Evolutionary conservation across 2,113 vertebrate species (phyloP), one percentile per base, ranked within the genome.

Genomic region (Zeus faber): DNA sequence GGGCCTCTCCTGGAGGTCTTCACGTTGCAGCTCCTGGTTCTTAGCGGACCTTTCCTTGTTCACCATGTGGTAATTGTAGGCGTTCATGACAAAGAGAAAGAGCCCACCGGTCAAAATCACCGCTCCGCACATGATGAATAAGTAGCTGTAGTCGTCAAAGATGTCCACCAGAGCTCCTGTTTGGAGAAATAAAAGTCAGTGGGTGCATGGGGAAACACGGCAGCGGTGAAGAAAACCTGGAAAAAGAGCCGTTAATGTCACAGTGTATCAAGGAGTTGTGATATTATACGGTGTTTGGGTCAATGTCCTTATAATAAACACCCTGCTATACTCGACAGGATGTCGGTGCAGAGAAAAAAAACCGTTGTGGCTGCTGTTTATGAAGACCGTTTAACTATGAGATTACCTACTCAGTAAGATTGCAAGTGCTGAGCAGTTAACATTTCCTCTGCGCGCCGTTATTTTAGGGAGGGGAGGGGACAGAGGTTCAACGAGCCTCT

Each of bases 11-110:
- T 72, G 58, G 47, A 63, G 49, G 49, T 73, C 76, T 0, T 1
- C 1, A 7, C 0, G 22, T 8, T n/a, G 40, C 3, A 31, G 62
- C n/a, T 49, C 50, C 39, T 6, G 54, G 41, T 53, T 24, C 37
- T 49, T 62, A 13, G 16, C 43, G 1, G 0, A 1, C 29, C 84
- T 86, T 49, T 90, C 83, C 39, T 88, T 87, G 21, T 83, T 83
- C 61, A 91, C 71, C 67, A 82, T 68, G 48, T 68, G 71, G 37
- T 94, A 91, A 81, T 91, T 88, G 72, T 89, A 93, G 56, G 80
- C 70, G 82, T 93, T 93, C 87, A 92, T 89, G 54, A 89, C 46
- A 23, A 90, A 91, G 64, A 93, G 86, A 47, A 93, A 93, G 22
- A 85, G 48, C 45, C 91, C 91, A 0, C 87, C 87, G 17, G 84